Evolutionary conservation across 2,888 invertebrate genomes (phyloP).

Genomic region (Plemyria rubiginata): DNA sequence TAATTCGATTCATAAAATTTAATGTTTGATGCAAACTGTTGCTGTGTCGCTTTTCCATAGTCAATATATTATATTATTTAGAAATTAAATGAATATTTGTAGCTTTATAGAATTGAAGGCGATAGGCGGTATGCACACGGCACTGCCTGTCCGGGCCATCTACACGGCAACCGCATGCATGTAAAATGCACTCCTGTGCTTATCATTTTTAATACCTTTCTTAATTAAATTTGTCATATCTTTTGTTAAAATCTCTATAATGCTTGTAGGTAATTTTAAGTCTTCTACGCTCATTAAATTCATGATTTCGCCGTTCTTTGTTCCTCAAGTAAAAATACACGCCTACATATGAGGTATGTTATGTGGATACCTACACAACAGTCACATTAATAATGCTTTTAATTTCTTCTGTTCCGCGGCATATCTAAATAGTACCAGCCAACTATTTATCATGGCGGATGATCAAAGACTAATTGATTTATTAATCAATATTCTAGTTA

Average conservation of each 20-base stretch:
- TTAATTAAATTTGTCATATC: constrained; percentile 57
- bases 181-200: constrained; percentile 22
- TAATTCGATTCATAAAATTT: no score
- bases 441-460: constrained; percentile 4
- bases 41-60: no score
- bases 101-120: no score
- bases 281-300: background rate
- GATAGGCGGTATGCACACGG: no score
- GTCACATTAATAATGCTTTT: constrained; percentile 18
- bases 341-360: background rate
- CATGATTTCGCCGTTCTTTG: background rate
- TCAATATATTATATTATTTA: no score
- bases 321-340: constrained; percentile 1
- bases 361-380: background rate
- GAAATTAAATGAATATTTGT: no score
- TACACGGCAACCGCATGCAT: constrained; percentile 3
- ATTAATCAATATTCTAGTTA: constrained; percentile 4
- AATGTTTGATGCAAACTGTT: no score
- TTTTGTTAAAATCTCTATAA: constrained; percentile 53
- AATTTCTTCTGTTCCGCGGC: constrained; percentile 4
- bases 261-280: constrained; percentile 27
- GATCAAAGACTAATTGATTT: constrained; percentile 17
- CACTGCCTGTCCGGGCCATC: background rate
- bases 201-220: constrained; percentile 59
- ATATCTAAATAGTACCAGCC: constrained; percentile 4